phyloP scores from a whole-genome alignment of 1,140 invertebrate species.

The Notospermus geniculatus region DNA sequence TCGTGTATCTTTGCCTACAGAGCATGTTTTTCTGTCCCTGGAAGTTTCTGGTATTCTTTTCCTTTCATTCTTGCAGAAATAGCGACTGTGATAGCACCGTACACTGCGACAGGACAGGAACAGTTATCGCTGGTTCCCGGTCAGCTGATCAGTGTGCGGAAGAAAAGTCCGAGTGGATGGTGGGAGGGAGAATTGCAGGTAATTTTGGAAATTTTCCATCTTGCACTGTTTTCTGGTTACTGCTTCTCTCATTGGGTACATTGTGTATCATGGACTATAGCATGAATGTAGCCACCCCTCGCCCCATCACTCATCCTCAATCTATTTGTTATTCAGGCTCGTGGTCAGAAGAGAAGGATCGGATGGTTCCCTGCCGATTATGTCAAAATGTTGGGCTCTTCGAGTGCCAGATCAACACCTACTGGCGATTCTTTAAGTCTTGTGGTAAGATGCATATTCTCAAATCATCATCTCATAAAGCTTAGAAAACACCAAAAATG shows the following conservation, averaged over 20 bases:
- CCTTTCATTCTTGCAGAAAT: slow-evolving; percentile 77
- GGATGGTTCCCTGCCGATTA: slow-evolving; percentile 98
- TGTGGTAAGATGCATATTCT: too few relatives aligned
- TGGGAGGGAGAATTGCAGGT: slow-evolving; percentile 98
- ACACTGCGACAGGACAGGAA: slow-evolving; percentile 82
- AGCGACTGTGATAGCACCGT: slow-evolving; percentile 83
- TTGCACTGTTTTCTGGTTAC: background rate
- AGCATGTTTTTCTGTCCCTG: too few relatives aligned
- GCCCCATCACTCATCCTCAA: too few relatives aligned
- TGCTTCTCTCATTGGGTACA: background rate
- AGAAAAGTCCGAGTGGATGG: slow-evolving; percentile 95
- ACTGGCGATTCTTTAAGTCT: slow-evolving; percentile 17
- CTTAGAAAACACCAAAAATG: too few relatives aligned
- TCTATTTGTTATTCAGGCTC: slow-evolving; percentile 63
- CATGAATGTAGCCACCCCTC: too few relatives aligned
- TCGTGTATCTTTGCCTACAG: too few relatives aligned
- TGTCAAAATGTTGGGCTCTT: slow-evolving; percentile 69
- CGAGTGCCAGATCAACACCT: slow-evolving; percentile 43
- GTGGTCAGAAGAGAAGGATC: slow-evolving; percentile 90
- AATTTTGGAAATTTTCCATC: slow-evolving; percentile 5
- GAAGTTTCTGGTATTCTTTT: too few relatives aligned
- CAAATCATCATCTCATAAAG: too few relatives aligned
- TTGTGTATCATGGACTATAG: background rate
- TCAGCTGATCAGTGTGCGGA: slow-evolving; percentile 93
- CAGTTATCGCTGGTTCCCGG: slow-evolving; percentile 86